Base-by-base conservation (phyloP, 2,888 invertebrate genomes). In the Epinotia nisella region DNA sequence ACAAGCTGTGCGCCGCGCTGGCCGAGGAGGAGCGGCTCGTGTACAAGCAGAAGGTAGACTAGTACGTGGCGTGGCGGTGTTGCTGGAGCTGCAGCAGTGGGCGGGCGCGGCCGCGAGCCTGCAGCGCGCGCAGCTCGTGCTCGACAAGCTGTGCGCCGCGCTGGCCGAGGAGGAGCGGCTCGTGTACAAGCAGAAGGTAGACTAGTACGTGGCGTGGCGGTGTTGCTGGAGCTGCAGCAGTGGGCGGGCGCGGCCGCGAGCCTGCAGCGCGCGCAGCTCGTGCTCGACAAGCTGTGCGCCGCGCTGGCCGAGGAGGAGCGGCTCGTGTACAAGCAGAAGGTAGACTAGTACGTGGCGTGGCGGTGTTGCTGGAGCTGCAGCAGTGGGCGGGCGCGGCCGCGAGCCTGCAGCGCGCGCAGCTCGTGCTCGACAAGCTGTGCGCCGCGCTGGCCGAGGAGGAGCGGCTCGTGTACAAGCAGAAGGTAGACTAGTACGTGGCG, bases 21-120 rank as follows among this genome's bases (percentile, higher is more conserved):
- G 96, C 97, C 2, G 98, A 98, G 76, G 96, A 97, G 61, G 97
- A 98, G 78, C 96, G 97, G 79, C 88, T 94, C 0, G 91, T 98
- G 0, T 99, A 99, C 87, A 96, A 95, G 77, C 97, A 96, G 74
- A 95, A 95, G 90, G 94, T 93, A 75, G n/a, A 13, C n/a, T 24
- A n/a, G 1, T 99, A 99, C 90, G 96, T 97, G 17, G 97, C 98
- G 19, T 99, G 98, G 97, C 97, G 99, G 88, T 99, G 76, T 95
- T 97, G 81, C 97, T 99, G 89, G 99, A 99, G 89, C 90, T 97
- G 77, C 97, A 98, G 84, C 92, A 97, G 74, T 99, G 99, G 99
- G 95, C 95, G 74, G 94, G 95, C 15, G 98, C 98, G 0, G 96
- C 97, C 78, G 97, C 97, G 83, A 96, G 97, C 83, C 94, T 97